Evolutionary conservation across 2,113 vertebrate species (phyloP).

Genomic region (Xenopus borealis): DNA sequence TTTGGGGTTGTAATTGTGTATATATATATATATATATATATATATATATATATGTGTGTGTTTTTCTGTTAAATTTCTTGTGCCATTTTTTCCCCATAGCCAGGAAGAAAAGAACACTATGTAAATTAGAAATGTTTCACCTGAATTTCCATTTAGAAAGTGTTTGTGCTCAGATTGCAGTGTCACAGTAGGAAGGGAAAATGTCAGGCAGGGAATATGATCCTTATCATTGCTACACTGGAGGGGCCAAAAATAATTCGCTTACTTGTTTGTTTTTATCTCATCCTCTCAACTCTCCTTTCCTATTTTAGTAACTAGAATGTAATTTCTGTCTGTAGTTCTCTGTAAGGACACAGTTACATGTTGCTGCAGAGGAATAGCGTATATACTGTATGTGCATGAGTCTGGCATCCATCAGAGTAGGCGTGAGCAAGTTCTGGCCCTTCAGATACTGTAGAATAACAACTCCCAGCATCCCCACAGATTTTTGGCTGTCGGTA

Average conservation of each 20-base stretch:
- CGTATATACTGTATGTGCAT: not conserved
- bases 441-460: too few species aligned
- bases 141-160: not conserved
- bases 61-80: too few species aligned
- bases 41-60: too few species aligned
- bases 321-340: not conserved
- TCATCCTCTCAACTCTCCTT: not conserved
- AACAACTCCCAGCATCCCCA: too few species aligned
- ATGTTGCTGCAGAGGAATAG: not conserved
- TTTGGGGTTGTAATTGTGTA: too few species aligned
- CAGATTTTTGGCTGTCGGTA: too few species aligned
- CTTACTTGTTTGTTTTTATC: not conserved
- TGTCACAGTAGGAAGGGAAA: not conserved
- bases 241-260: not conserved
- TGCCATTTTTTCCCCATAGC: too few species aligned
- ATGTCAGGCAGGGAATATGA: not conserved
- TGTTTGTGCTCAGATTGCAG: not conserved
- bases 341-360: constrained; percentile 3
- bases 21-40: too few species aligned
- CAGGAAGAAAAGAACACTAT: too few species aligned
- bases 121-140: not conserved
- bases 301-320: not conserved
- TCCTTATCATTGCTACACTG: not conserved
- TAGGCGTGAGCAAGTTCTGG: not conserved
- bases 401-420: not conserved